Evolutionary conservation across 2,113 vertebrate species (phyloP), one percentile per base, ranked within the genome.

Genomic region (Merops nubicus): DNA sequence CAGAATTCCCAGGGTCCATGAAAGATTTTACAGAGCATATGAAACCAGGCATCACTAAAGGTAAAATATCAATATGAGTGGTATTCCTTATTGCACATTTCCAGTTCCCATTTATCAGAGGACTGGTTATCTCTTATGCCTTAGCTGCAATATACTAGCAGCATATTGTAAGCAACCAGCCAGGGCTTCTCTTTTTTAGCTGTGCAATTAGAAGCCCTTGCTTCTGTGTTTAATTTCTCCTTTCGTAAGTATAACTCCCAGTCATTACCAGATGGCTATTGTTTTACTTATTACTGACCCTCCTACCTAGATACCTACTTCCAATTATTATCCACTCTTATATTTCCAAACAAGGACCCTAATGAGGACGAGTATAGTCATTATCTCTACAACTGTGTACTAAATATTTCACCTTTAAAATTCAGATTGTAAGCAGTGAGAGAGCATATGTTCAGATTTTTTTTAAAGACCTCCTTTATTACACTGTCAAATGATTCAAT

Each of bases 141-240:
- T 59, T 75, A 50, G 26, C 72, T 68, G n/a, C 85, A 90, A 56
- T 31, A 36, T 12, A n/a, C n/a, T 80, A 90, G 63, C 50, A 63
- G 29, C 38, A n/a, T 33, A 70, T n/a, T 81, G 64, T 63, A 83
- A 93, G 90, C 68, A 81, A 91, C 16, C n/a, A 94, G 34, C 5
- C 47, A 62, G 6, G 8, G 50, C 13, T 74, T 89, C 81, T 91
- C 31, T 63, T 31, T 65, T 93, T 88, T 56, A 79, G 63, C 67
- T 67, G 29, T 59, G 54, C 72, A 90, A 96, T 92, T 92, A 86
- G 68, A 85, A 90, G 42, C 8, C 70, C 31, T 73, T 83, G 16
- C 62, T 94, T 42, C 78, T 85, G 45, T 85, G 63, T 74, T 93
- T 88, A 74, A 83, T 95, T 96, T 94, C 57, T 85, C 79, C 60